Evolutionary conservation across 2,113 vertebrate species (phyloP), one percentile per base, ranked within the genome.

Genomic region (Phalacrocorax pelagicus): DNA sequence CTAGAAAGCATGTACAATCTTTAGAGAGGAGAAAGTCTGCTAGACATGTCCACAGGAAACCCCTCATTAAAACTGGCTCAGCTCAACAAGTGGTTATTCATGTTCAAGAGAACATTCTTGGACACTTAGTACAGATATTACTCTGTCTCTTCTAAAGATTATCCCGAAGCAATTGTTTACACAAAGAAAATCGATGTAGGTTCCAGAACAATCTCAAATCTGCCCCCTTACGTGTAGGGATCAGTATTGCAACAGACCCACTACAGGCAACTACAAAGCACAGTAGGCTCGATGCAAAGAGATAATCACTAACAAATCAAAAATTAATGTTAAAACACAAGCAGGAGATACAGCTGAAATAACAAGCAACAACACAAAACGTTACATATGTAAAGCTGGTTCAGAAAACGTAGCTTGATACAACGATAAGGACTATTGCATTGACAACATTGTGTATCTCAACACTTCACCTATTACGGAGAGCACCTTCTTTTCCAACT

Each of bases 231-330:
- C 0, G 95, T 2, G 52, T 27, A 7, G 0, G 40, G 27, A 13
- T 5, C 8, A 6, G 55, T 2, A 42, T 3, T 77, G 86, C 90
- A 88, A 4, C 14, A n/a, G 42, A 47, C 10, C 23, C 3, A 2
- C 46, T 12, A 1, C 34, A 1, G 0, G 7, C 0, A 10, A 8
- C 16, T 8, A 5, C 22, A 16, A 23, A n/a, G 65, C 2, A 0
- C 22, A 10, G 52, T 0, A n/a, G 8, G 65, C 24, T 81, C 5
- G 1, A 18, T 18, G 59, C 11, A 5, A 5, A 7, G 65, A 29
- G 54, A 42, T 7, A 12, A 94, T 18, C 52, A 0, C 11, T 11
- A 5, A 11, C 8, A 74, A 80, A 80, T 40, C 82, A 6, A 8
- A 72, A 72, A 34, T 1, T 1, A 27, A 47, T 0, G 1, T 30